A percentile compares a stretch with the other conserved stretches of the same genome.
phyloP scores from a whole-genome alignment of 2,113 vertebrate species.

The Himantopus leucocephalus region DNA sequence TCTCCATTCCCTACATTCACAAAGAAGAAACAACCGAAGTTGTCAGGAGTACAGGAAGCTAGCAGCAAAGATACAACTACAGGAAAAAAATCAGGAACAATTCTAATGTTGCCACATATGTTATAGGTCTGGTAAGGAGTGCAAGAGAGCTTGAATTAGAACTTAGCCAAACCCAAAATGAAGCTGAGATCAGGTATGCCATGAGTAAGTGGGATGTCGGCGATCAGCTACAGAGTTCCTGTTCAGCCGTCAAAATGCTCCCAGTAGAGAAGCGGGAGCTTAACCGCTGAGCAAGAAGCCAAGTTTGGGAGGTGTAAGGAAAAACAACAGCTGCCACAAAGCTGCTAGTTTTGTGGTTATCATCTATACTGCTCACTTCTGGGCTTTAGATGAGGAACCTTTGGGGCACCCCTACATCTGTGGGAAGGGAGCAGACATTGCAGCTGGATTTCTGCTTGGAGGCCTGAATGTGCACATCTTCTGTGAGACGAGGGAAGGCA shows the following conservation, averaged over 20 bases:
- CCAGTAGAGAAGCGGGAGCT: neutral
- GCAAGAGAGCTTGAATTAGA: neutral
- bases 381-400: neutral
- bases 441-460: neutral
- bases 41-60: neutral
- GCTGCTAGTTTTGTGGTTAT: neutral
- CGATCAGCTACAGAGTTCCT: neutral
- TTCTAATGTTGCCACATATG: neutral
- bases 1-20: no score
- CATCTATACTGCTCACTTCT: neutral
- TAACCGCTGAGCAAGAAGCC: neutral
- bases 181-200: neutral
- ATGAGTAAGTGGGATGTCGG: neutral
- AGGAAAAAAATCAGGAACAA: neutral
- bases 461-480: rapidly evolving
- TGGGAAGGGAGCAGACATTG: neutral
- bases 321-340: constrained; percentile 9
- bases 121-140: neutral
- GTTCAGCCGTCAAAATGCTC: neutral
- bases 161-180: neutral
- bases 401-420: neutral
- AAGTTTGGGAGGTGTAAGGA: neutral
- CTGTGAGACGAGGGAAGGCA: neutral
- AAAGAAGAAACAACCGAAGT: neutral
- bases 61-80: neutral